Conservation (phyloP, 2,797 vertebrate genomes). For the Hyperoplus immaculatus region DNA sequence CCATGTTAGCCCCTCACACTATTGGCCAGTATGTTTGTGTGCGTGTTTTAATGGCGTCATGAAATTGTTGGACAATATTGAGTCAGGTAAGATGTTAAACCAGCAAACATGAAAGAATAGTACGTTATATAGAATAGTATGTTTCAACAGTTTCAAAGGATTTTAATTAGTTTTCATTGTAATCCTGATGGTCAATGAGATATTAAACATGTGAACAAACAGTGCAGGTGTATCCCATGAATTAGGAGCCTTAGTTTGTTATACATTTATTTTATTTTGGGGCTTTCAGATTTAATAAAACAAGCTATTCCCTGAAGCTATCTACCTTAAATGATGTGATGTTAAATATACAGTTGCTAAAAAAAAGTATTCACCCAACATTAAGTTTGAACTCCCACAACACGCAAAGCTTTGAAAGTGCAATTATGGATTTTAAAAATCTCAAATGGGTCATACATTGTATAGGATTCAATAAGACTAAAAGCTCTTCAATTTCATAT, state of each 20-base stretch:
- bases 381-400: too few relatives aligned
- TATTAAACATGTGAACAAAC: not conserved
- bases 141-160: not conserved
- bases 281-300: not conserved
- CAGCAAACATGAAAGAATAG: not conserved
- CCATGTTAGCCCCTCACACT: not conserved
- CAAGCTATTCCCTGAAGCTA: not conserved
- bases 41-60: not conserved
- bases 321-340: not conserved
- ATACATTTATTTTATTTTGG: not conserved
- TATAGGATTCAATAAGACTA: not conserved
- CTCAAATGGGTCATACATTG: not conserved
- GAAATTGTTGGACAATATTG: not conserved
- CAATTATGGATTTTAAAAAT: not conserved
- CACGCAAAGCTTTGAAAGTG: too few relatives aligned
- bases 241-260: not conserved
- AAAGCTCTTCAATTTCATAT: not conserved
- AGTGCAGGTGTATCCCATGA: too few relatives aligned
- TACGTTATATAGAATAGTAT: not conserved
- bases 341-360: not conserved
- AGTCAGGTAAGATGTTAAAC: not conserved
- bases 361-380: too few relatives aligned
- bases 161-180: not conserved
- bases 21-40: not conserved
- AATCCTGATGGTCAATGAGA: not conserved